Conservation (phyloP, 2,113 vertebrate genomes). For the Alethe castanea region DNA sequence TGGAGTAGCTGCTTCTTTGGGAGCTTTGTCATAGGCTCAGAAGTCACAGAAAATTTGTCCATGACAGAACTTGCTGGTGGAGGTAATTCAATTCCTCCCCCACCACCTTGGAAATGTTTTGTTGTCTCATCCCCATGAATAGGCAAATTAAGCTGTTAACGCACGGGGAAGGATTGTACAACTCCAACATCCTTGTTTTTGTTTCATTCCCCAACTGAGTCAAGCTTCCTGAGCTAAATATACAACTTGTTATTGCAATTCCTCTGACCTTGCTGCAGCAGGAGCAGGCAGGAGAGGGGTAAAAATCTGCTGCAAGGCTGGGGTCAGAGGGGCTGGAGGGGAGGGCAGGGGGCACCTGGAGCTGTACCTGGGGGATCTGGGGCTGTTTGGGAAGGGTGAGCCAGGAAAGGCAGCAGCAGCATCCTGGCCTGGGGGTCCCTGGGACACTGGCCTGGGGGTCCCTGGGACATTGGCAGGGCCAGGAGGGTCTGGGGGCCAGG, state of each 20-base stretch:
- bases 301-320: accelerated
- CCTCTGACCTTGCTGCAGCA: background rate
- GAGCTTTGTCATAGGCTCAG: background rate
- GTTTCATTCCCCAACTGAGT: conserved; percentile 17
- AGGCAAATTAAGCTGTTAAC: conserved; percentile 28
- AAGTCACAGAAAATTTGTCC: background rate
- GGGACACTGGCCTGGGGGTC: too few relatives aligned
- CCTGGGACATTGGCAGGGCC: too few relatives aligned
- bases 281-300: background rate
- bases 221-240: conserved; percentile 9
- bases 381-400: accelerated
- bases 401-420: background rate
- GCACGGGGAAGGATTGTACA: background rate
- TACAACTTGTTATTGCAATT: background rate
- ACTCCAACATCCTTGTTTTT: background rate
- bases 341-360: background rate
- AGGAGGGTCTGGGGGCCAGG: accelerated
- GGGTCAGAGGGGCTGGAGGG: background rate
- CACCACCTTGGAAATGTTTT: background rate
- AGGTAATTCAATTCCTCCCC: conserved; percentile 46
- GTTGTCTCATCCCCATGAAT: background rate
- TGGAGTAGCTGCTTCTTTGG: background rate
- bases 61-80: background rate
- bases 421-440: too few relatives aligned
- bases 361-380: accelerated